These are phyloP conservation scores for Hirtodrosophila duncani DNA, from an alignment of 2,888 invertebrate genomes.

Conservation along the genomic window DNA sequence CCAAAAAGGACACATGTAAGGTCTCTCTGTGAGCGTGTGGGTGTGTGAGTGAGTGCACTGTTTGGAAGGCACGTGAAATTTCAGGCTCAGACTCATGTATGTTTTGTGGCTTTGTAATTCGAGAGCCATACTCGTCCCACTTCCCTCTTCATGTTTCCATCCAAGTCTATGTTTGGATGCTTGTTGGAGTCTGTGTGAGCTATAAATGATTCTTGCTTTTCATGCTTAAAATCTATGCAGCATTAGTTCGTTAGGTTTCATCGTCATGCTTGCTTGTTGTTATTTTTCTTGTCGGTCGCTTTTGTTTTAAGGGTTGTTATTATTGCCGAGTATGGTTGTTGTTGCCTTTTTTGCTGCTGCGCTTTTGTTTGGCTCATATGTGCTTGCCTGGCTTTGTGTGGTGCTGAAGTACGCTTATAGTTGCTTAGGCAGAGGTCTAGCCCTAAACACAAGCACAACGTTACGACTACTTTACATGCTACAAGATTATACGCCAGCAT, in stretches of 20 bases:
- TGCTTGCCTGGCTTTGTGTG: conserved; percentile 42
- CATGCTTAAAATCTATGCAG: conserved; percentile 69
- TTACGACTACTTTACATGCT: no score
- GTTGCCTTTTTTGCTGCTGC: conserved; percentile 32
- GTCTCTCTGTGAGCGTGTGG: conserved; percentile 29
- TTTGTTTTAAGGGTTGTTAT: conserved; percentile 35
- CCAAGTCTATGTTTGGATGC: conserved; percentile 7
- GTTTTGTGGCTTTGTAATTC: conserved; percentile 64
- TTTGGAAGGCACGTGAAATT: conserved; percentile 7
- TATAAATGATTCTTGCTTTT: conserved; percentile 57
- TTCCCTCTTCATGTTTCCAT: conserved; percentile 18
- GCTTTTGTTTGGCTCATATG: conserved; percentile 54
- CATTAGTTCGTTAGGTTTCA: conserved; percentile 69
- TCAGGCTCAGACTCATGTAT: conserved; percentile 26
- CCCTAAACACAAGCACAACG: conserved; percentile 11
- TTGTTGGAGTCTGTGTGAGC: conserved; percentile 13
- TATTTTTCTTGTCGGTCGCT: conserved; percentile 9
- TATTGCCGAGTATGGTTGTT: conserved; percentile 6
- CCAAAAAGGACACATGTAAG: conserved; percentile 59
- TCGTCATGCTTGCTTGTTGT: conserved; percentile 25
- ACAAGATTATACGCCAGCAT: no score
- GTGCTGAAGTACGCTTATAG: conserved; percentile 64
- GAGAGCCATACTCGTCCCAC: conserved; percentile 29
- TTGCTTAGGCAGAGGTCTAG: conserved; percentile 38
- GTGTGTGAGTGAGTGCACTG: conserved; percentile 3